These are phyloP conservation scores for Oscheius sp. DNA, from an alignment of 1,140 invertebrate species.

Conservation along the genomic window DNA sequence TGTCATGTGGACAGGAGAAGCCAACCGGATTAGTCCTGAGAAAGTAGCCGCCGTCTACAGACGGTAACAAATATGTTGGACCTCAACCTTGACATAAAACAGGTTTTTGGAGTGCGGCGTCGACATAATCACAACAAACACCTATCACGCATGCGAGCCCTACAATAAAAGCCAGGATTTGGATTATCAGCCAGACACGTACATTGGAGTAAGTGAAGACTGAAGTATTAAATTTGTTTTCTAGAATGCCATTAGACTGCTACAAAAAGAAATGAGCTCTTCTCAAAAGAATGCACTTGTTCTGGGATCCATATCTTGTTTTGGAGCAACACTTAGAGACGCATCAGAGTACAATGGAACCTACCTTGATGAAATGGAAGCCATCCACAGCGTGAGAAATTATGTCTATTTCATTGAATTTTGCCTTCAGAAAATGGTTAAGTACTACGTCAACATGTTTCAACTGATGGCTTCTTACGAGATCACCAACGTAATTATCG, in stretches of 20 bases:
- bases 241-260: too few relatives aligned
- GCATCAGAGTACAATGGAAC: constrained; percentile 83
- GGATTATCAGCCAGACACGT: constrained; percentile 74
- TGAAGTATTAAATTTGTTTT: too few relatives aligned
- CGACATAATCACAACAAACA: constrained; percentile 79
- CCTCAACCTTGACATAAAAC: background rate
- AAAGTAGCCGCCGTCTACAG: constrained; percentile 14
- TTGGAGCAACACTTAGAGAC: constrained; percentile 80
- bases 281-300: constrained; percentile 63
- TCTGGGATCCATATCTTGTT: constrained; percentile 80
- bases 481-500: constrained; percentile 73
- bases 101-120: constrained; percentile 71
- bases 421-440: constrained; percentile 1
- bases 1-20: constrained; percentile 20
- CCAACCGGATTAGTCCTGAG: constrained; percentile 17
- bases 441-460: constrained; percentile 26
- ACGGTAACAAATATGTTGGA: constrained; percentile 18
- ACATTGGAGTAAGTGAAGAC: too few relatives aligned
- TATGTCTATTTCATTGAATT: constrained; percentile 23
- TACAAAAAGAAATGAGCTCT: too few relatives aligned
- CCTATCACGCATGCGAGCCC: constrained; percentile 81
- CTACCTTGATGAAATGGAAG: constrained; percentile 72
- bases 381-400: background rate
- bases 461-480: constrained; percentile 75
- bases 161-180: too few relatives aligned